phyloP scores from a whole-genome alignment of 2,888 invertebrate species.

The Oasisia sp. region DNA sequence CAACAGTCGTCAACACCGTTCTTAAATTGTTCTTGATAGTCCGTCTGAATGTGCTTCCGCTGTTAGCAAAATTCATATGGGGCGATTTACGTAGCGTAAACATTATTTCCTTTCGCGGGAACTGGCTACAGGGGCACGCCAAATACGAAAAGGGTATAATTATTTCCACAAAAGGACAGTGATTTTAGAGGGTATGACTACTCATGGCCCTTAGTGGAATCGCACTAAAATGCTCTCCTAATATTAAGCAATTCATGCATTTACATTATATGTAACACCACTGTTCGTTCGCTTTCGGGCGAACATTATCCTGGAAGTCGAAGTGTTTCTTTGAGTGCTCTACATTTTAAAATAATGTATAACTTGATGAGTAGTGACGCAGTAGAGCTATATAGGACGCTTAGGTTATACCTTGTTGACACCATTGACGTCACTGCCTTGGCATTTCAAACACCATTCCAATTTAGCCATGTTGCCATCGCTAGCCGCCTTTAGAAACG shows the following conservation, averaged over 20 bases:
- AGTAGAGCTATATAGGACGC: too few relatives aligned
- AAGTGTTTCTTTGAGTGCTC: too few relatives aligned
- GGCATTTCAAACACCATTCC: neutral
- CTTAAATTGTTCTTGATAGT: neutral
- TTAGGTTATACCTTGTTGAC: conserved; percentile 6
- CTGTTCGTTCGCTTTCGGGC: too few relatives aligned
- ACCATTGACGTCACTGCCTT: conserved; percentile 21
- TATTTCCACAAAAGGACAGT: neutral
- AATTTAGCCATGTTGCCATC: conserved; percentile 10
- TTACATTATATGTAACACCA: too few relatives aligned
- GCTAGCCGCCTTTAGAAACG: conserved; percentile 14
- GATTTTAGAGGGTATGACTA: neutral
- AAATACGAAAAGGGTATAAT: neutral
- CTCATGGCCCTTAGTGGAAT: too few relatives aligned
- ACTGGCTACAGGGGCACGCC: neutral
- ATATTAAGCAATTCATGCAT: too few relatives aligned
- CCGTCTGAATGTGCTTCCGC: neutral
- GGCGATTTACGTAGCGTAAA: neutral
- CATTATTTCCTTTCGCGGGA: neutral
- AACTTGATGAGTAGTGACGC: too few relatives aligned
- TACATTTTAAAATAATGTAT: too few relatives aligned
- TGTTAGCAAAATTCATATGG: neutral
- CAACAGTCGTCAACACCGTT: neutral
- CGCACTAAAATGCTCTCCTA: too few relatives aligned
- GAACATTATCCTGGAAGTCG: too few relatives aligned